Evolutionary conservation across 2,888 invertebrate genomes (phyloP).

Genomic region (Rhamphomyia laevipes): DNA sequence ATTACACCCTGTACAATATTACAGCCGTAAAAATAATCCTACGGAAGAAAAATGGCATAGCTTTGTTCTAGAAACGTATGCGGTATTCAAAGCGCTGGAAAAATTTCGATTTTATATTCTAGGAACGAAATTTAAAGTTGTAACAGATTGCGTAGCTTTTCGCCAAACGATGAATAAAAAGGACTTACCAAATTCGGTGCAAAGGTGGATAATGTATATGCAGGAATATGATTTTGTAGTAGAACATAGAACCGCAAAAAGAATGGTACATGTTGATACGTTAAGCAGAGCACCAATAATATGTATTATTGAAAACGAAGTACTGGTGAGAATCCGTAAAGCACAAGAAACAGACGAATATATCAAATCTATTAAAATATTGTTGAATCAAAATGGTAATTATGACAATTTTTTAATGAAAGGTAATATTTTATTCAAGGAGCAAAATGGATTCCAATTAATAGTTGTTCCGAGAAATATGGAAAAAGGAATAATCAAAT

Average conservation of each 20-base stretch:
- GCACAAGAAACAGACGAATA: slow-evolving; percentile 8
- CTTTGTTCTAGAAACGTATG: slow-evolving; percentile 4
- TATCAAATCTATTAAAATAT: slow-evolving; percentile 3
- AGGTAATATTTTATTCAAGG: slow-evolving; percentile 5
- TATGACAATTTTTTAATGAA: slow-evolving; percentile 3
- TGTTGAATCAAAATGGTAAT: neutral
- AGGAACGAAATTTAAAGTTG: slow-evolving; percentile 4
- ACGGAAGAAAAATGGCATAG: slow-evolving; percentile 6
- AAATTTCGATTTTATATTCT: slow-evolving; percentile 5
- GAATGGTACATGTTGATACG: slow-evolving; percentile 5
- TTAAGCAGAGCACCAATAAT: slow-evolving; percentile 1
- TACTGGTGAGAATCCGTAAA: neutral
- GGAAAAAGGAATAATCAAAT: slow-evolving; percentile 7
- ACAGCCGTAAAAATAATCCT: slow-evolving; percentile 3
- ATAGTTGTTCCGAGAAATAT: slow-evolving; percentile 2
- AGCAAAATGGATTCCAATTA: neutral
- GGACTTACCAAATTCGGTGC: slow-evolving; percentile 3
- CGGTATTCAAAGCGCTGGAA: slow-evolving; percentile 3
- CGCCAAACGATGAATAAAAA: slow-evolving; percentile 4
- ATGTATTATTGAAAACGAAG: neutral
- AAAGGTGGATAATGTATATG: slow-evolving; percentile 5
- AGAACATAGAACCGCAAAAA: slow-evolving; percentile 3
- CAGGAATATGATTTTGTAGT: too few species aligned
- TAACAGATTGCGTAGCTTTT: slow-evolving; percentile 6
- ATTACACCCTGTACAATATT: slow-evolving; percentile 3